Conservation (phyloP, 2,113 vertebrate species). For the Aphelocoma coerulescens region DNA sequence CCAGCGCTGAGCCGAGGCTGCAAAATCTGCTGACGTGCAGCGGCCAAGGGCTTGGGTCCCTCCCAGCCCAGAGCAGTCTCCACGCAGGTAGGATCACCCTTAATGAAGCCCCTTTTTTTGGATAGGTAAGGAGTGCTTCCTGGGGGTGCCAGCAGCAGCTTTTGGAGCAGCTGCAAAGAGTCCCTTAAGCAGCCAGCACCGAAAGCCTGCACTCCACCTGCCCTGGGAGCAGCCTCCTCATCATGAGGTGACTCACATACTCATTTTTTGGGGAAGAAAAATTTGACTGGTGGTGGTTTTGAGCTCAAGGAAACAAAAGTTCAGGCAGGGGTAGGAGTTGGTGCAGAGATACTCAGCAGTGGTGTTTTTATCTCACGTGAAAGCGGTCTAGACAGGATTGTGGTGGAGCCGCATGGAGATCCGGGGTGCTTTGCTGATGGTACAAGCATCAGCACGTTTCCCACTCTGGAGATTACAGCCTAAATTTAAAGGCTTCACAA, state of each 20-base stretch:
- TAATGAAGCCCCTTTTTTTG: not conserved
- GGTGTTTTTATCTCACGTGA: not conserved
- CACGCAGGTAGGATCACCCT: not conserved
- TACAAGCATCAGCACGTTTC: not conserved
- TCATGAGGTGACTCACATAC: rapidly evolving
- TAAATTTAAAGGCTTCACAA: not conserved
- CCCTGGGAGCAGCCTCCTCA: not conserved
- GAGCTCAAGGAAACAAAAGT: not conserved
- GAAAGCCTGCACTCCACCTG: rapidly evolving
- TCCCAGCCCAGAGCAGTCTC: not conserved
- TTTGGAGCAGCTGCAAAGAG: not conserved
- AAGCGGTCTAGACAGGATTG: not conserved
- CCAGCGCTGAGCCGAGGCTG: not conserved
- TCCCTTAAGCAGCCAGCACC: rapidly evolving
- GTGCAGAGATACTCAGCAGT: not conserved
- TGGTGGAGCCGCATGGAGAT: rapidly evolving
- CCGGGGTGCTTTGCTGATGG: not conserved
- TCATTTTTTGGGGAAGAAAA: not conserved
- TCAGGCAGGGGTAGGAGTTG: not conserved
- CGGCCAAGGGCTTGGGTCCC: rapidly evolving
- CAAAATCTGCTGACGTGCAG: not conserved
- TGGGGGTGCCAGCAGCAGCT: rapidly evolving
- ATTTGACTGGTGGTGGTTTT: rapidly evolving
- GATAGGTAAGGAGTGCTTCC: not conserved
- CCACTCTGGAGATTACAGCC: not conserved